Percentiles rank a stretch among this genome's conserved stretches.
These are phyloP conservation scores for Nycticebus coucang DNA, from an alignment of 2,113 vertebrate species.

Conservation along the genomic window DNA sequence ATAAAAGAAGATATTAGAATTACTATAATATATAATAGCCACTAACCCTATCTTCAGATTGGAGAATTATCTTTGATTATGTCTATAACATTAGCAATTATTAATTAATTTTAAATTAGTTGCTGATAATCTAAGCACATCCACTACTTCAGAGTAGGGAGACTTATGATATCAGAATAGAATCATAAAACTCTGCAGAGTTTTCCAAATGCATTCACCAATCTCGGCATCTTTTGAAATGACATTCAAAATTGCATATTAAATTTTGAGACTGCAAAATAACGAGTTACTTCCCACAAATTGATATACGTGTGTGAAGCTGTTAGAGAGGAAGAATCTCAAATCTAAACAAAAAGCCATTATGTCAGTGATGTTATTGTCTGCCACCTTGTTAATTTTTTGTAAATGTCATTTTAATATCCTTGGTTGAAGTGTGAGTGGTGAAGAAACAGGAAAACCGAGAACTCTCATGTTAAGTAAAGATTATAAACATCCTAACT, in stretches of 20 bases:
- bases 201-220: background rate
- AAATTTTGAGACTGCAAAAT: background rate
- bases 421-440: background rate
- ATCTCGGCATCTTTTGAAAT: background rate
- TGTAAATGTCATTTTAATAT: background rate
- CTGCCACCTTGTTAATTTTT: background rate
- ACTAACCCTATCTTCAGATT: background rate
- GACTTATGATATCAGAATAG: background rate
- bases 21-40: background rate
- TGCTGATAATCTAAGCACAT: background rate
- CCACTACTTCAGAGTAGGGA: background rate
- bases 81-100: background rate
- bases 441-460: background rate
- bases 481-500: background rate
- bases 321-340: background rate
- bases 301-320: background rate
- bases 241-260: background rate
- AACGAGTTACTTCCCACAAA: background rate
- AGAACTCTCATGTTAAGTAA: background rate
- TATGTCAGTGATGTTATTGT: background rate
- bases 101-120: background rate
- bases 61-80: background rate
- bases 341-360: background rate
- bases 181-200: background rate
- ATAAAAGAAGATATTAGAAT: background rate